A percentile compares a stretch with the other conserved stretches of the same genome.
These are phyloP conservation scores for Mohoua ochrocephala DNA, from an alignment of 2,113 vertebrate genomes.

Conservation along the genomic window DNA sequence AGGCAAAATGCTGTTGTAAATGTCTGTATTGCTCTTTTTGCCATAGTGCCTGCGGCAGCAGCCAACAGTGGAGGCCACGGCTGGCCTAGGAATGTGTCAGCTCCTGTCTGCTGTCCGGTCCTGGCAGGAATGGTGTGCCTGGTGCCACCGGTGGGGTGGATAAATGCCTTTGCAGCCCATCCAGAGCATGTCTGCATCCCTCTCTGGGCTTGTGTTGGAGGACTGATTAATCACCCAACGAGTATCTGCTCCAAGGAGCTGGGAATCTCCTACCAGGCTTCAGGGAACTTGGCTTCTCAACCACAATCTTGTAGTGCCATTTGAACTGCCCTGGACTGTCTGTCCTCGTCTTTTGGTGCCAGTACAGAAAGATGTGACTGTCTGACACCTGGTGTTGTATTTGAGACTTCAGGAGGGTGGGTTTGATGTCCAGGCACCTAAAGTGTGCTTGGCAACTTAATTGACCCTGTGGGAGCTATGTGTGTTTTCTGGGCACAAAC, in stretches of 20 bases:
- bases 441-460: background rate
- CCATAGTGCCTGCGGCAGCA: background rate
- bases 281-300: background rate
- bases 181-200: background rate
- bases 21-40: background rate
- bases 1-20: background rate
- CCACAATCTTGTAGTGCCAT: rapidly evolving
- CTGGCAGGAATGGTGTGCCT: background rate
- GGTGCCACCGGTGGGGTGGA: background rate
- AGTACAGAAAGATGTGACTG: background rate
- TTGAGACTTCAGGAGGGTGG: background rate
- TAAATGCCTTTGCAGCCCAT: background rate
- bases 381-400: background rate
- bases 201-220: background rate
- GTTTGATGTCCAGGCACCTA: background rate
- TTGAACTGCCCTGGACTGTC: background rate
- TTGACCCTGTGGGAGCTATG: background rate
- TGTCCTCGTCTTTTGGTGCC: background rate
- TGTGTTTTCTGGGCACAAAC: background rate
- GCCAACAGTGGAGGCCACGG: rapidly evolving
- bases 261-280: background rate
- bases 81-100: background rate
- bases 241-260: background rate
- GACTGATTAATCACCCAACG: background rate
- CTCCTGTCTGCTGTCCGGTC: rapidly evolving